A percentile compares a stretch with the other conserved stretches of the same genome.
These are phyloP conservation scores for Pemphredon lugubris DNA, from an alignment of 2,888 invertebrate species.

Conservation along the genomic window DNA sequence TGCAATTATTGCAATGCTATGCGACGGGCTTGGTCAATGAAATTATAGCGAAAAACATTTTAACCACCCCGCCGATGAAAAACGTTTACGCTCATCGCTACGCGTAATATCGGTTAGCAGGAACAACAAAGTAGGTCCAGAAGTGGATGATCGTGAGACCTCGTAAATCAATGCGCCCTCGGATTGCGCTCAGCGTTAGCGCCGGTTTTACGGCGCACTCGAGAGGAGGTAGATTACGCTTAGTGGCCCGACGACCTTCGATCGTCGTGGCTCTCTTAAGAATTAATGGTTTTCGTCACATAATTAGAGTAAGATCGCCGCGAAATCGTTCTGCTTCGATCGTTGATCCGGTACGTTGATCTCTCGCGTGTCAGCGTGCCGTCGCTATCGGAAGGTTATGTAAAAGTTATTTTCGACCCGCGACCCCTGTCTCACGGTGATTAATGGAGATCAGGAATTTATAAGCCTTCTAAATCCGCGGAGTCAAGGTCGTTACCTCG, in stretches of 20 bases:
- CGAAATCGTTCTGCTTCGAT: constrained; percentile 27
- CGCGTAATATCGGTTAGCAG: constrained; percentile 46
- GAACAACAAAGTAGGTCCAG: constrained; percentile 47
- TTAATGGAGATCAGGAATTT: constrained; percentile 63
- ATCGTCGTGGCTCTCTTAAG: constrained; percentile 48
- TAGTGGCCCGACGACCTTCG: constrained; percentile 50
- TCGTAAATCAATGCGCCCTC: constrained; percentile 77
- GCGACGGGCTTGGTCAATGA: no score
- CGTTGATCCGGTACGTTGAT: constrained; percentile 54
- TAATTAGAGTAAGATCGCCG: constrained; percentile 50
- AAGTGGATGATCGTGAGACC: constrained; percentile 63
- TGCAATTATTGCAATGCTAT: no score
- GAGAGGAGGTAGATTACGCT: constrained; percentile 65
- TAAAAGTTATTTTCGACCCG: constrained; percentile 56
- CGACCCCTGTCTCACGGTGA: constrained; percentile 55
- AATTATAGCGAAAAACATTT: no score
- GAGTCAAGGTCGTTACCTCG: constrained; percentile 47
- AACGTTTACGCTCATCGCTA: no score
- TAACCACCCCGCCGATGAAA: no score
- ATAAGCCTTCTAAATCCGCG: constrained; percentile 34
- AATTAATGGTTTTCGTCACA: constrained; percentile 46
- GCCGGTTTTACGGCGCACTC: constrained; percentile 76
- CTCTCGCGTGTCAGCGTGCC: constrained; percentile 47
- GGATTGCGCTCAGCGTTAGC: constrained; percentile 78
- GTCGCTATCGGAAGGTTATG: constrained; percentile 44